Percentiles rank a stretch among this genome's conserved stretches.
Conservation (phyloP, 2,888 invertebrate species). For the Drosophila gaucha region DNA sequence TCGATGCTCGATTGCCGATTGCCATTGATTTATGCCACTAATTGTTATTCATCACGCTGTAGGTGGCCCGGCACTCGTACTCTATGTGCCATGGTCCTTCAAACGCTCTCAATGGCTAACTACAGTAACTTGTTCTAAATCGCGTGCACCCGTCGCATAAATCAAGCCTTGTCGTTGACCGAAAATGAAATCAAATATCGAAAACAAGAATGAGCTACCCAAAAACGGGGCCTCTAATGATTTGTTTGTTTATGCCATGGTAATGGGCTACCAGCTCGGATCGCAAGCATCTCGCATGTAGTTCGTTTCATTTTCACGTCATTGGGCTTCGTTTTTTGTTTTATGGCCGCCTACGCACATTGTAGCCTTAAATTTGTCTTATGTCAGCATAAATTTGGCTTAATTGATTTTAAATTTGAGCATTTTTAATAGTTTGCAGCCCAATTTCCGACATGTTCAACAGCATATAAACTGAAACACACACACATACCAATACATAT, state of each 20-base stretch:
- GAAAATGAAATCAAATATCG: conserved; percentile 26
- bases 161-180: conserved; percentile 45
- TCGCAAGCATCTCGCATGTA: conserved; percentile 35
- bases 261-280: conserved; percentile 55
- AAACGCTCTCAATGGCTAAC: background rate
- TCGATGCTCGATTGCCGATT: conserved; percentile 46
- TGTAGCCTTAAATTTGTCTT: conserved; percentile 66
- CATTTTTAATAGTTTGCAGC: conserved; percentile 64
- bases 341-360: conserved; percentile 63
- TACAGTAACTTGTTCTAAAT: conserved; percentile 57
- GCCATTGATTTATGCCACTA: conserved; percentile 73
- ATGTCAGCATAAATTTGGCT: conserved; percentile 76
- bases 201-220: conserved; percentile 30
- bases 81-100: conserved; percentile 22
- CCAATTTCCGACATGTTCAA: conserved; percentile 62
- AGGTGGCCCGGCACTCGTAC: conserved; percentile 53
- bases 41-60: conserved; percentile 74
- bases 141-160: conserved; percentile 67
- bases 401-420: conserved; percentile 78
- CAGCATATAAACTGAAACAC: conserved; percentile 45
- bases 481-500: conserved; percentile 29
- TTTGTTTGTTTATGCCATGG: conserved; percentile 69
- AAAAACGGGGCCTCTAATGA: conserved; percentile 56
- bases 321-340: conserved; percentile 46
- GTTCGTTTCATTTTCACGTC: conserved; percentile 53